Base-by-base conservation (phyloP, 2,797 vertebrate genomes). In the Cygnus olor region DNA sequence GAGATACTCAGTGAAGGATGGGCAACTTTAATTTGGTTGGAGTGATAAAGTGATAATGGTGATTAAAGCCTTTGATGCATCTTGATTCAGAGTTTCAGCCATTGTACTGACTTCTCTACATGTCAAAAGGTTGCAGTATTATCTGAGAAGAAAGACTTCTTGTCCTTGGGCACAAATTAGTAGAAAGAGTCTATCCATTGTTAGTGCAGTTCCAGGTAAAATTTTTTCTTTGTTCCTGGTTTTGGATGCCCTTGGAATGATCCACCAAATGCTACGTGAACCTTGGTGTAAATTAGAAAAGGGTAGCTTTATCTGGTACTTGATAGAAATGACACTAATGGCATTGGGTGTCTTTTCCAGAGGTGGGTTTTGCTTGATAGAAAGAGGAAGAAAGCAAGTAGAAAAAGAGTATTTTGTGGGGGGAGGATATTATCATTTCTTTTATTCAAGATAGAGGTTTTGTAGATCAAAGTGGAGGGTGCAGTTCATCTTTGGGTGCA, bases 401-500 rank as follows among this genome's bases (percentile, higher is more conserved):
- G 82, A 82, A 88, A 57, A 83, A 58, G 78, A 84, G 53, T 49
- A 60, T 89, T 85, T 92, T 82, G 30, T n/a, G 58, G n/a, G 58
- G 54, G 38, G 13, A 88, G 40, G 72, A 34, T 82, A n/a, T 71
- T 72, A 66, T 18, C 51, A 80, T 65, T 88, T 82, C 32, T 80
- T 94, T 94, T 93, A 94, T 94, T 93, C 24, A 42, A 80, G 83
- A 27, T 9, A 80, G 44, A 84, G 32, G 34, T 61, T 74, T 56
- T 28, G 34, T 61, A 65, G 92, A 84, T 80, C 22, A 88, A 94
- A 92, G 71, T 78, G 71, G 14, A 86, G 82, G 47, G 45, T 79
- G 93, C 42, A 76, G 49, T 83, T 90, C 56, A 81, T 91, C 83
- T 94, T 90, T 90, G 84, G 88, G 80, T 85, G 71, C 64, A 28